Base-by-base conservation (phyloP, 2,113 vertebrate genomes). In the Gasterosteus nipponicus region DNA sequence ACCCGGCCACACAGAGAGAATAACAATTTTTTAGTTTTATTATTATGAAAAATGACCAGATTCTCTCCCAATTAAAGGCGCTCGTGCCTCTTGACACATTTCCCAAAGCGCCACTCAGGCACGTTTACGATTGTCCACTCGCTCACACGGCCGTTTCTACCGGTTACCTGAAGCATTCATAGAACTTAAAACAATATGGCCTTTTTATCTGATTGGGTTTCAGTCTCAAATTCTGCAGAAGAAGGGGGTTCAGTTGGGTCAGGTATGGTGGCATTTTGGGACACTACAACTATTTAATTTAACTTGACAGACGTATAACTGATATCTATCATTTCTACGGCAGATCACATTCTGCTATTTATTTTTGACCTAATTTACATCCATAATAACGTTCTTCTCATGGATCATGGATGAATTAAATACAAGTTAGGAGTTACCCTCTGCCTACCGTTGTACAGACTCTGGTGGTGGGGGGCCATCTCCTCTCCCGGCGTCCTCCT, bases 401-500 rank as follows among this genome's bases (percentile, higher is more conserved):
- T 67, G 33, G 39, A 14, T 65, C 4, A 70, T 70, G 22, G 29
- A 58, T 46, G 47, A 58, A 56, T 69, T 26, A 73, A 66, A 62
- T 56, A 77, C 10, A 62, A 83, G 69, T 73, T 22, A 44, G 73
- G 44, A 47, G 81, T 83, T 84, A 78, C 82, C 76, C 94, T 94
- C 70, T 95, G 94, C 96, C 96, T 96, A 94, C 96, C 96, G 86
- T 95, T 96, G 94, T 97, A 97, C 88, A 96, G 93, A 84, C 90
- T 94, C 80, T 95, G 93, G 85, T 96, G 96, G 90, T 96, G 95
- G 51, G 95, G 91, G 35, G 93, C 87, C 59, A 87, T 49, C 33
- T 97, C 95, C n/a, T 97, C 96, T 19, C 93, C 95, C 4, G 89
- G 91, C 75, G 93, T 91, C 91, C 96, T 94, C 84, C 96, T 94